These are phyloP conservation scores for Poecilia gillii DNA, from an alignment of 2,797 vertebrate species.

Conservation along the genomic window DNA sequence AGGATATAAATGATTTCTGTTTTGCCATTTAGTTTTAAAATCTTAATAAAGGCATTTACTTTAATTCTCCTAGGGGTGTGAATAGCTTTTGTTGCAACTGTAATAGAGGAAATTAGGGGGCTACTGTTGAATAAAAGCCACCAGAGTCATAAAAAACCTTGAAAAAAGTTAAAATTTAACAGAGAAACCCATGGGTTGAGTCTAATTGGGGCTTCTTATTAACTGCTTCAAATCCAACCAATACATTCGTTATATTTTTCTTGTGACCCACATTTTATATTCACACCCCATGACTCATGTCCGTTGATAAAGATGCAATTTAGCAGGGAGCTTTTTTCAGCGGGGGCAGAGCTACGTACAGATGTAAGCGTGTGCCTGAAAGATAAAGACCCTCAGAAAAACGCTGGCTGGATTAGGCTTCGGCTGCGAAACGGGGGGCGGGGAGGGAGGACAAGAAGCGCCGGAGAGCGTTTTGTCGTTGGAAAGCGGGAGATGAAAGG, in stretches of 20 bases:
- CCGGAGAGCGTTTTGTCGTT: constrained; percentile 51
- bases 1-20: background rate
- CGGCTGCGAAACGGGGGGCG: constrained; percentile 30
- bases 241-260: background rate
- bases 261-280: constrained; percentile 15
- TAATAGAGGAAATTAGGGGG: background rate
- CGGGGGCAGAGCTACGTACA: constrained; percentile 15
- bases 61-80: background rate
- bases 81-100: background rate
- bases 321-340: constrained; percentile 51
- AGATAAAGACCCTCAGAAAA: constrained; percentile 61
- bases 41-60: background rate
- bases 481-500: constrained; percentile 39
- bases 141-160: background rate
- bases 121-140: background rate
- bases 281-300: constrained; percentile 69
- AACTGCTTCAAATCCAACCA: background rate
- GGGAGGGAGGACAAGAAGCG: constrained; percentile 39
- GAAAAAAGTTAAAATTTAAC: background rate
- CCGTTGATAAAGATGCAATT: constrained; percentile 70
- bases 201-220: background rate
- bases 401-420: constrained; percentile 66
- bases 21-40: background rate
- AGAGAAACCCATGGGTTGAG: background rate
- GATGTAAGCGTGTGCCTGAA: constrained; percentile 46